Evolutionary conservation across 2,113 vertebrate genomes (phyloP).

Genomic region (Dicrurus megarhynchus): DNA sequence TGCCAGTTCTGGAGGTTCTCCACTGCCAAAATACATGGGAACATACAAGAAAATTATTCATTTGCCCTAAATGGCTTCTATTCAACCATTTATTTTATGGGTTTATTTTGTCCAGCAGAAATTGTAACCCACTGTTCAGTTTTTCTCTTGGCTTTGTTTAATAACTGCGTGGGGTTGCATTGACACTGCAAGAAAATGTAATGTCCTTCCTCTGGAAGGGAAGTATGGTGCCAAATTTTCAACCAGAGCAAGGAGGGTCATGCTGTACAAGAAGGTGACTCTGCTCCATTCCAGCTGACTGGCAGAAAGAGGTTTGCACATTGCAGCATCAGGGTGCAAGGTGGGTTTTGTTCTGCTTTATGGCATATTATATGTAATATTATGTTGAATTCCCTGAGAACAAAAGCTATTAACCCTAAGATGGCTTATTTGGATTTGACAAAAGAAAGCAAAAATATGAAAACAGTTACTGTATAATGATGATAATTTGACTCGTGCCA

Average conservation of each 20-base stretch:
- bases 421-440: background rate
- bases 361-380: background rate
- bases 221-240: background rate
- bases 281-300: background rate
- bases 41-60: background rate
- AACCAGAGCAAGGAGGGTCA: background rate
- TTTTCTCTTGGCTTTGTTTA: background rate
- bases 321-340: background rate
- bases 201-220: background rate
- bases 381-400: background rate
- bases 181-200: background rate
- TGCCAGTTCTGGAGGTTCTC: background rate
- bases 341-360: background rate
- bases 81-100: background rate
- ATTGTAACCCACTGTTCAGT: background rate
- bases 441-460: background rate
- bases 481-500: background rate
- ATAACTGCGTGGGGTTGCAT: rapidly evolving
- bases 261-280: background rate
- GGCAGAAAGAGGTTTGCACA: background rate
- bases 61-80: background rate
- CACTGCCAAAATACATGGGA: background rate
- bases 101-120: background rate
- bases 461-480: background rate
- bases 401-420: background rate